Evolutionary conservation across 2,888 invertebrate genomes (phyloP), one percentile per base, ranked within the genome.

Genomic region (Leptinotarsa juncta): DNA sequence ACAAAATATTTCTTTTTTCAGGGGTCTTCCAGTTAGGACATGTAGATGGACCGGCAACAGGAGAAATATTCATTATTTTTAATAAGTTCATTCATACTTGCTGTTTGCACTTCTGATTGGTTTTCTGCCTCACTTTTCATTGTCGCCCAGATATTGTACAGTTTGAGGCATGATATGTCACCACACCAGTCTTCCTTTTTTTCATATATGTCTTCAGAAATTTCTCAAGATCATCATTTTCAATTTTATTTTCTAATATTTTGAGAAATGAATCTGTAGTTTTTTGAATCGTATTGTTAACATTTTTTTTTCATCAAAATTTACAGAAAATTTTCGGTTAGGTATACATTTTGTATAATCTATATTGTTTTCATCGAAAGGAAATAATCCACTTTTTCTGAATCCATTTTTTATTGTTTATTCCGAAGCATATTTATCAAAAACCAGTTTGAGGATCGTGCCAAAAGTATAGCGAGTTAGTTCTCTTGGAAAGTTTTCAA

Each of bases 391-490:
- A 62, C 50, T 65, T 67, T 55, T 68, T 18, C 53, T n/a, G 23
- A 60, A 72, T 51, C 67, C 72, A 49, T 72, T 72, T 20, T 32
- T 15, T 16, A 74, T 74, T 23, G 62, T 51, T 49, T 51, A 49
- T 18, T 57, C n/a, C 18, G 51, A 42, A 42, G 57, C 49, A 51
- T 14, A 49, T 42, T n/a, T 70, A 26, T 65, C 55, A 20, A 75
- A 70, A 12, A 65, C 65, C 23, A 32, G 48, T 57, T 66, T 51
- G 62, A 71, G 51, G 57, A 76, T 42, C n/a, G 20, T 20, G 18
- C 76, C 74, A 70, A 76, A 76, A 3, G 49, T 75, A 48, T 53
- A 50, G 62, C 70, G 67, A 3, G 51, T 71, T 15, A 74, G 51
- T 7, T 67, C 67, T 51, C 26, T 67, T 4, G 67, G 67, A 15